Base-by-base conservation (phyloP, 2,888 invertebrate genomes). In the Luperina testacea region DNA sequence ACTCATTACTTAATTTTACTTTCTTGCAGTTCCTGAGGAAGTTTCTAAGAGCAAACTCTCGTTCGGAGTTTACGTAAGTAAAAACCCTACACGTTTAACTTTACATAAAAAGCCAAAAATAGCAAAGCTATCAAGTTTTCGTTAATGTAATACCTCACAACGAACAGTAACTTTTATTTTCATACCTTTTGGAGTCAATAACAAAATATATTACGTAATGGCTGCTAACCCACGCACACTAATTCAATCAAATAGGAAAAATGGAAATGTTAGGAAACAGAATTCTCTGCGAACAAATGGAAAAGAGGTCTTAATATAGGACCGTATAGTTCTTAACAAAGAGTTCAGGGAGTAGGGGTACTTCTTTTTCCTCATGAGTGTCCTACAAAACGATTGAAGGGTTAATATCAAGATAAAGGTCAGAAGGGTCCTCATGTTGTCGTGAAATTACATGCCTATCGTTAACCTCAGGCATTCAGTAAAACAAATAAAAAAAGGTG, bases 61-160 rank as follows among this genome's bases (percentile, higher is more conserved):
- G 5, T 81, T 93, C 45, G 90, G 91, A 27, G 92, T 92, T 72
- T 95, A 95, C 82, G 96, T 96, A 92, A 95, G 96, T 95, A 53
- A 63, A 69, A 38, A 32, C n/a, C 24, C 64, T 20, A 32, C 24
- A 38, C 0, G 15, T 59, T 27, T 2, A 7, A 48, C 65, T 15
- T n/a, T 38, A 45, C 38, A 53, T 53, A 11, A 11, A 53, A 74
- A 17, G 5, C 17, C 15, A n/a, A 2, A 59, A 73, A 20, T 48
- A 38, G 57, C 20, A 24, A 59, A 45, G 1, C 1, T 15, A 59
- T 17, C 27, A 69, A 7, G 24, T 51, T 15, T 57, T 38, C 32
- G 15, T 11, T 15, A 38, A 15, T 77, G 15, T 67, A 6, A 38
- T 75, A 20, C 20, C 6, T 53, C 0, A n/a, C 13, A 20, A 24